Evolutionary conservation across 1,140 invertebrate species (phyloP).

Genomic region (Drosophila busckii): DNA sequence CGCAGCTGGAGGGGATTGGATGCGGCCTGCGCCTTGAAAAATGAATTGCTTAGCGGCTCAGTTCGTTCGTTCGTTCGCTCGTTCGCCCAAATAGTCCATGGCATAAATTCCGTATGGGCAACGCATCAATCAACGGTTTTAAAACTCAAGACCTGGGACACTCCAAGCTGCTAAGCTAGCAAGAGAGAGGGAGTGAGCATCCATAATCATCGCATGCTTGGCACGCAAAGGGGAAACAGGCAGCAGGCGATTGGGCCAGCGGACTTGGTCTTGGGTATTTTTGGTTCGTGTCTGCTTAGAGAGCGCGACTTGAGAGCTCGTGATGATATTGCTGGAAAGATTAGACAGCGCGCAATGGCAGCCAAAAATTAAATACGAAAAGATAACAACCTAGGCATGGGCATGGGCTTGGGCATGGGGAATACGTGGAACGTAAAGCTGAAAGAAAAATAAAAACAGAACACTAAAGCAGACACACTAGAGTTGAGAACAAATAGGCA

Average conservation of each 20-base stretch:
- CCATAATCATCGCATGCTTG: slow-evolving; percentile 5
- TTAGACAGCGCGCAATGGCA: slow-evolving; percentile 62
- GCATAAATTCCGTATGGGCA: slow-evolving; percentile 77
- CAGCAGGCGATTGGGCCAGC: slow-evolving; percentile 5
- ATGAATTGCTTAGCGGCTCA: slow-evolving; percentile 72
- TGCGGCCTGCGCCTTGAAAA: slow-evolving; percentile 41
- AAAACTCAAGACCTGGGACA: slow-evolving; percentile 16
- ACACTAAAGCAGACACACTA: neutral
- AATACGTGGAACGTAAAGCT: slow-evolving; percentile 59
- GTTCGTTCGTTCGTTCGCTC: no score
- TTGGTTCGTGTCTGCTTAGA: no score
- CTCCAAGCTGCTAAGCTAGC: neutral
- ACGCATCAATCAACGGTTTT: slow-evolving; percentile 71
- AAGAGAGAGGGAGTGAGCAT: neutral
- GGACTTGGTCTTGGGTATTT: no score
- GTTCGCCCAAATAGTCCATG: slow-evolving; percentile 67
- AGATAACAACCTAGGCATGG: slow-evolving; percentile 67
- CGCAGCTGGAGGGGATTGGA: slow-evolving; percentile 55
- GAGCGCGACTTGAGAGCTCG: slow-evolving; percentile 20
- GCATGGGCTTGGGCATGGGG: slow-evolving; percentile 3
- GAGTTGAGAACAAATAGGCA: slow-evolving; percentile 58
- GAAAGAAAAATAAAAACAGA: slow-evolving; percentile 16
- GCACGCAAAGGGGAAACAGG: slow-evolving; percentile 15
- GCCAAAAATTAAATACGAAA: slow-evolving; percentile 74
- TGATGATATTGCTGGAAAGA: slow-evolving; percentile 72